phyloP scores from a whole-genome alignment of 2,888 invertebrate species.

The Gortyna flavago region DNA sequence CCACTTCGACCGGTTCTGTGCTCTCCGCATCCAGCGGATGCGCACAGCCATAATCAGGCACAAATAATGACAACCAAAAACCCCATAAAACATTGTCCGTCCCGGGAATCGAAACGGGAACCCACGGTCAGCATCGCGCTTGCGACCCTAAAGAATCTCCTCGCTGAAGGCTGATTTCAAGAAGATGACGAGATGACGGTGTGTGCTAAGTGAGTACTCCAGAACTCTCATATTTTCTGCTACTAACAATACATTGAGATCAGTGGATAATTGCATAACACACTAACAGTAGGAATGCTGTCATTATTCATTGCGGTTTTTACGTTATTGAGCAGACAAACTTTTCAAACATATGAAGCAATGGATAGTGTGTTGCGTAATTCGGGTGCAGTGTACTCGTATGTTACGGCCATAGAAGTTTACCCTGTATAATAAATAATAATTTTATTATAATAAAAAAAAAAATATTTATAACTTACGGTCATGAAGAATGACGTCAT shows the following conservation, averaged over 20 bases:
- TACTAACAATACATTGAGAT: not conserved
- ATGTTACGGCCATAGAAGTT: not conserved
- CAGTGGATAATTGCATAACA: too few relatives aligned
- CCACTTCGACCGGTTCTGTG: too few relatives aligned
- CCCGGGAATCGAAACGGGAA: not conserved
- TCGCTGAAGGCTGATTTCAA: not conserved
- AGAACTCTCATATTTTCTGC: not conserved
- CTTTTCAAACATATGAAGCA: too few relatives aligned
- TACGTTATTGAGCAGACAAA: too few relatives aligned
- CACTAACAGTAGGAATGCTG: too few relatives aligned
- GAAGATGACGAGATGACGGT: too few relatives aligned
- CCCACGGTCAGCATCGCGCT: not conserved
- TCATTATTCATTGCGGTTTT: too few relatives aligned
- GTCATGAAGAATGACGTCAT: slow-evolving; percentile 95
- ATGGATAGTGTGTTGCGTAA: too few relatives aligned
- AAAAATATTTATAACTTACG: slow-evolving; percentile 91
- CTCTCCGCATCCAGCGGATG: not conserved
- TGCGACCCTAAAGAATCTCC: not conserved
- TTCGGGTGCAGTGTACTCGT: not conserved
- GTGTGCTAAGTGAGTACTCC: too few relatives aligned
- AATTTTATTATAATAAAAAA: not conserved
- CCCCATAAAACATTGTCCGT: not conserved
- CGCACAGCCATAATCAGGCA: not conserved
- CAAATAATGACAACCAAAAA: not conserved
- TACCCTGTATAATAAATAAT: not conserved